Percentiles rank a stretch among this genome's conserved stretches.
Evolutionary conservation across 2,888 invertebrate genomes (phyloP).

Genomic region (Lasius fuliginosus): DNA sequence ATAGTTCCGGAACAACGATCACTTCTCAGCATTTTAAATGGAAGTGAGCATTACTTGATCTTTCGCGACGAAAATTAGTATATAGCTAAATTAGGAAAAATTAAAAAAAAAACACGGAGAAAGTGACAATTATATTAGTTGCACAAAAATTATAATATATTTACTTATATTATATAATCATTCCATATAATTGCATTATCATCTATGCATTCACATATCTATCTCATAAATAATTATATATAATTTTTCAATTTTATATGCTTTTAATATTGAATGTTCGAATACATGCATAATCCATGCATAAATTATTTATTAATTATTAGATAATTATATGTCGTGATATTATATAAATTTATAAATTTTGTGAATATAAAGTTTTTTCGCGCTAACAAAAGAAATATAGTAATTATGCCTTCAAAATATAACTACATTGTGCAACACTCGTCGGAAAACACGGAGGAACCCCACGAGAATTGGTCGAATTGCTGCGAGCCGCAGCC

Average conservation of each 20-base stretch:
- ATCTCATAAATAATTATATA: not conserved
- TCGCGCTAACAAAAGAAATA: not conserved
- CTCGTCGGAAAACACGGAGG: conserved; percentile 27
- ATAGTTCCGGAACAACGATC: not conserved
- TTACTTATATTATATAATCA: not conserved
- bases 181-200: not conserved
- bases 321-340: not conserved
- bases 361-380: not conserved
- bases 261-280: not conserved
- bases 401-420: not conserved
- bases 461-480: conserved; percentile 43
- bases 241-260: not conserved
- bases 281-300: not conserved
- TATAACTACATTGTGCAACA: conserved; percentile 5
- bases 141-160: not conserved
- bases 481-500: conserved; percentile 61
- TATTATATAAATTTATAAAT: not conserved
- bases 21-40: not conserved
- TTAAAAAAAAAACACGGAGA: not conserved
- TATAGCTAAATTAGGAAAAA: not conserved
- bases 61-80: not conserved
- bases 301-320: conserved; percentile 1
- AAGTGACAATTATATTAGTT: not conserved
- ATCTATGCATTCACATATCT: not conserved
- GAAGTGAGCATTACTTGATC: not conserved